A percentile compares a stretch with the other conserved stretches of the same genome.
Evolutionary conservation across 2,888 invertebrate genomes (phyloP).

Genomic region (Anticlea derivata): DNA sequence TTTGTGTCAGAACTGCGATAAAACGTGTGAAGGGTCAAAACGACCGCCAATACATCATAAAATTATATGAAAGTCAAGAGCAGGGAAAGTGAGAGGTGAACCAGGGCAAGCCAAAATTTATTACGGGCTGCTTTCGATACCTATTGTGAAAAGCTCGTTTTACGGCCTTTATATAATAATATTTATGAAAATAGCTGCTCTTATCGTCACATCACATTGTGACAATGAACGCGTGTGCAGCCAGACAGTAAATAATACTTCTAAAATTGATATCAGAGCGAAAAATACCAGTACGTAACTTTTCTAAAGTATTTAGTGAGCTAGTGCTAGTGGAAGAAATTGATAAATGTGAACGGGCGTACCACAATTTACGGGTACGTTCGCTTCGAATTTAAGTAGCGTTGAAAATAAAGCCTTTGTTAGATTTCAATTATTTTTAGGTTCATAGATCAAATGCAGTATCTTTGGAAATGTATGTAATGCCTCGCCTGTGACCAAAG

Average conservation of each 20-base stretch:
- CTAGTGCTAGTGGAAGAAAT: conserved; percentile 22
- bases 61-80: conserved; percentile 83
- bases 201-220: conserved; percentile 46
- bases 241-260: conserved; percentile 22
- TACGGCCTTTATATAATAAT: conserved; percentile 70
- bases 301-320: conserved; percentile 19
- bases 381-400: conserved; percentile 18
- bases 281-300: conserved; percentile 14
- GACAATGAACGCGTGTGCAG: conserved; percentile 13
- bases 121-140: conserved; percentile 79
- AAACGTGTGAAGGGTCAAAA: conserved; percentile 80
- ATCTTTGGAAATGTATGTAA: conserved; percentile 2
- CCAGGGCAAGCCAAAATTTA: conserved; percentile 70
- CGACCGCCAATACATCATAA: conserved; percentile 79
- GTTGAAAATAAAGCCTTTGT: conserved; percentile 29
- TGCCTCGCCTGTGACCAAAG: conserved; percentile 11
- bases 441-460: background rate
- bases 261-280: conserved; percentile 15
- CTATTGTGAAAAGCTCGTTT: conserved; percentile 72
- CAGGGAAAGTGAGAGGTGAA: conserved; percentile 78
- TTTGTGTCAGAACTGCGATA: conserved; percentile 66
- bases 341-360: conserved; percentile 21
- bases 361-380: conserved; percentile 19
- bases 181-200: conserved; percentile 63
- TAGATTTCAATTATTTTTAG: conserved; percentile 32